Evolutionary conservation across 2,113 vertebrate genomes (phyloP), one percentile per base, ranked within the genome.

Genomic region (Clarias batrachus): DNA sequence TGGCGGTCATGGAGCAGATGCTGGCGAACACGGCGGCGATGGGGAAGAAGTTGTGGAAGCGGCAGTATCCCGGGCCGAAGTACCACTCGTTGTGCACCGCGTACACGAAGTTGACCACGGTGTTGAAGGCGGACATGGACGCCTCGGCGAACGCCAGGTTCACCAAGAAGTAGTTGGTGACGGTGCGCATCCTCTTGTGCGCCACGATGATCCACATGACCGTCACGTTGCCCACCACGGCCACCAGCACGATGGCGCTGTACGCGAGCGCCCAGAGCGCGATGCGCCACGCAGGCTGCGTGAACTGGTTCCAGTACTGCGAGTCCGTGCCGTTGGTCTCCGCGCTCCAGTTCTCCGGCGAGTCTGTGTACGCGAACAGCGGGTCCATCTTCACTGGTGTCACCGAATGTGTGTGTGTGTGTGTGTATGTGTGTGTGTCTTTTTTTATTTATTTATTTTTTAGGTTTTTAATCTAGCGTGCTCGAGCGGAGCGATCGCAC

Each of bases 21-120:
- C 97, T 98, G 93, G 98, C 96, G 7, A 99, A 99, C 66, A 99
- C 96, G 0, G 98, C 97, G 0, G 98, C 97, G 41, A 98, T 97
- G 30, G 98, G 98, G 88, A 99, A 99, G 95, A 99, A 98, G 97
- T 99, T 99, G 93, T 99, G 98, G 91, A 99, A 99, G 90, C 96
- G 97, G 93, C 98, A 99, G 94, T 99, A 99, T 87, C 94, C 92
- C 14, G 92, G 87, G 48, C 98, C 98, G 0, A 97, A 99, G 93
- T 99, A 99, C 98, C 98, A 99, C 90, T 97, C 96, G 52, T 98
- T 98, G 94, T 98, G 97, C 87, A 97, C 93, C 4, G 96, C 96
- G 25, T 99, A 99, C 89, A 95, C 95, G 94, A 99, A 99, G 95
- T 99, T 99, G 90, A 99, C 95, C 14, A 98, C 96, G 0, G 98